phyloP scores from a whole-genome alignment of 2,888 invertebrate genomes.

The Drosophila cognata region DNA sequence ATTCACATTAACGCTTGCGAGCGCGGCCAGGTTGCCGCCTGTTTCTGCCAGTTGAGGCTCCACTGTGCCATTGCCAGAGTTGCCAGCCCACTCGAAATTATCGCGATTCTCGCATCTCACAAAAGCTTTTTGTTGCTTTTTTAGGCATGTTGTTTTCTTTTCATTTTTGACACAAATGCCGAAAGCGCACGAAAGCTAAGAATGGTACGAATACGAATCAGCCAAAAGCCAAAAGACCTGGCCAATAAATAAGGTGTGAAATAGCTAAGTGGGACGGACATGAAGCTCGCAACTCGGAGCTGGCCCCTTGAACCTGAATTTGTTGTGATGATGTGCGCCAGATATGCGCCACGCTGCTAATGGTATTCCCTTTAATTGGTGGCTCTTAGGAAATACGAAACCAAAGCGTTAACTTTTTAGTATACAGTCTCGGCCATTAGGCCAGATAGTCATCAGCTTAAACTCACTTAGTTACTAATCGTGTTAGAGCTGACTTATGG shows the following conservation, averaged over 20 bases:
- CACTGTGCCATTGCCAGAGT: conserved; percentile 43
- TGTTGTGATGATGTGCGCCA: conserved; percentile 33
- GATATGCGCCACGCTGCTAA: conserved; percentile 35
- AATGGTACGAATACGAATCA: neutral
- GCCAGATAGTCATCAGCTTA: neutral
- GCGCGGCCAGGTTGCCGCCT: conserved; percentile 77
- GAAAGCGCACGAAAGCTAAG: conserved; percentile 74
- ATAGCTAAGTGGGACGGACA: conserved; percentile 72
- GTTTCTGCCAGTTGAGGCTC: conserved; percentile 28
- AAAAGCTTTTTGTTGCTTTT: conserved; percentile 32
- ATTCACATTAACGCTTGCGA: conserved; percentile 85
- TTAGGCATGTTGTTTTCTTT: conserved; percentile 44
- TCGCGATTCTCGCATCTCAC: conserved; percentile 56
- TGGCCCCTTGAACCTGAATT: conserved; percentile 6
- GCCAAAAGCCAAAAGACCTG: conserved; percentile 37
- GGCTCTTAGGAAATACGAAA: conserved; percentile 1
- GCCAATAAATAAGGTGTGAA: conserved; percentile 84
- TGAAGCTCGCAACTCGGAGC: conserved; percentile 1
- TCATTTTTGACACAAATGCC: conserved; percentile 71
- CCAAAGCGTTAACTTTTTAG: neutral
- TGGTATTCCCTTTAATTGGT: conserved; percentile 31
- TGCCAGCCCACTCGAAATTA: conserved; percentile 69
- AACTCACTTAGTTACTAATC: neutral
- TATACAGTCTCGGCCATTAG: neutral
- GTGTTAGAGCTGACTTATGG: neutral